These are phyloP conservation scores for Tenthredo mesomela DNA, from an alignment of 2,888 invertebrate species.

Conservation along the genomic window DNA sequence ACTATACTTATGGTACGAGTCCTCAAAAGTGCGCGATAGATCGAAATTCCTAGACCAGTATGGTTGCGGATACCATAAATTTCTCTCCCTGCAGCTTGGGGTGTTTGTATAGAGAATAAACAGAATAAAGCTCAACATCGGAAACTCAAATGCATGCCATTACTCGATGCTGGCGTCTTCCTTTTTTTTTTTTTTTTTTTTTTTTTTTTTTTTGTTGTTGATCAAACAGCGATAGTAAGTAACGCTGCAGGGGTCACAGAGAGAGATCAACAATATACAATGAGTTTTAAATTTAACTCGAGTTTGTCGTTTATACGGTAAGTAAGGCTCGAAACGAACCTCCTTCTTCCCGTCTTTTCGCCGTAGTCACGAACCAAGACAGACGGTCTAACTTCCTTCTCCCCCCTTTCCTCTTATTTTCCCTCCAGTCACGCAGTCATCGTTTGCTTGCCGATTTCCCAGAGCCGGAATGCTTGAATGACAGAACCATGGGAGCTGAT, in stretches of 20 bases:
- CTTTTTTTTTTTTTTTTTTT: neutral
- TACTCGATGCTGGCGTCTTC: neutral
- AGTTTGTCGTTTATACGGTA: constrained; percentile 12
- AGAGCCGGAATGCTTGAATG: neutral
- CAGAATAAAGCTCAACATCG: neutral
- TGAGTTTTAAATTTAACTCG: constrained; percentile 25
- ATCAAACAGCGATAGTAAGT: neutral
- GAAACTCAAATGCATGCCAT: neutral
- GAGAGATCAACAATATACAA: constrained; percentile 41
- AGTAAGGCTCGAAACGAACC: constrained; percentile 13
- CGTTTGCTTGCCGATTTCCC: constrained; percentile 14
- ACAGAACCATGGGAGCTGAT: constrained; percentile 13
- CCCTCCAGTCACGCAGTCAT: neutral
- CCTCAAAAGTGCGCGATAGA: too few relatives aligned
- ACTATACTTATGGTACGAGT: too few relatives aligned
- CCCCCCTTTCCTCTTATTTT: neutral
- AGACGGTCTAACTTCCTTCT: constrained; percentile 41
- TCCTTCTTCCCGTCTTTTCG: constrained; percentile 13
- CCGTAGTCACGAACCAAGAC: neutral
- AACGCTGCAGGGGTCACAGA: constrained; percentile 24
- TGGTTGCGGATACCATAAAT: too few relatives aligned
- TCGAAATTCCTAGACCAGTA: too few relatives aligned
- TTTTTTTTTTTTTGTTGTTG: neutral
- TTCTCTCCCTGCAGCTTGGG: too few relatives aligned
- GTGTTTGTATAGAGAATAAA: neutral